Conservation (phyloP, 2,797 vertebrate genomes). For the Hippoglossus hippoglossus region DNA sequence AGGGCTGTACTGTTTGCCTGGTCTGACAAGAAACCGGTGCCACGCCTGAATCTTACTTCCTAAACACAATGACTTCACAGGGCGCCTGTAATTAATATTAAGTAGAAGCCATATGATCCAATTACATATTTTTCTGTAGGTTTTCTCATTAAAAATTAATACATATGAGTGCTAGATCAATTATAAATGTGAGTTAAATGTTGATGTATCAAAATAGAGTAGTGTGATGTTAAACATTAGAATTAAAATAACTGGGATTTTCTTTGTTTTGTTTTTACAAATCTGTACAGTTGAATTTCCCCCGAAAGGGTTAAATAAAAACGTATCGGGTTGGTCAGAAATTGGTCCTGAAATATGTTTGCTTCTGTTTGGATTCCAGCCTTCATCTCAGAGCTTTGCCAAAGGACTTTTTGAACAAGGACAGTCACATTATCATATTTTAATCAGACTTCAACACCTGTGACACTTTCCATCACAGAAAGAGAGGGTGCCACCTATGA, state of each 20-base stretch:
- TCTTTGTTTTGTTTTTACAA: no score
- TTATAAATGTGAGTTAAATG: no score
- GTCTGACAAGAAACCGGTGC: conserved; percentile 74
- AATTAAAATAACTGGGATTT: no score
- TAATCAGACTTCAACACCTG: conserved; percentile 78
- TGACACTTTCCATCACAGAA: conserved; percentile 83
- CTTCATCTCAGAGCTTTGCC: conserved; percentile 47
- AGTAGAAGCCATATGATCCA: conserved; percentile 3
- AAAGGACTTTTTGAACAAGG: conserved; percentile 47
- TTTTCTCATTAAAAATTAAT: not conserved
- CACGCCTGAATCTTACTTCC: conserved; percentile 40
- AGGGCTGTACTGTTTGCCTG: conserved; percentile 59
- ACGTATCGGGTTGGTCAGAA: no score
- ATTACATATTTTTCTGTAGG: not conserved
- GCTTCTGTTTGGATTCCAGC: conserved; percentile 18
- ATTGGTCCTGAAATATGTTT: conserved; percentile 16
- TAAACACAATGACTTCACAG: conserved; percentile 42
- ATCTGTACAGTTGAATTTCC: no score
- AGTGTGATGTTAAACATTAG: no score
- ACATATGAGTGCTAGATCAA: not conserved
- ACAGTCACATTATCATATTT: conserved; percentile 82
- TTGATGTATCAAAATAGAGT: no score
- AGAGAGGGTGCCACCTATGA: conserved; percentile 81
- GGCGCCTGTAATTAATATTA: conserved; percentile 19
- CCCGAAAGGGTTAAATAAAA: no score